Base-by-base conservation (phyloP, 2,797 vertebrate genomes). In the Gastrophryne carolinensis region DNA sequence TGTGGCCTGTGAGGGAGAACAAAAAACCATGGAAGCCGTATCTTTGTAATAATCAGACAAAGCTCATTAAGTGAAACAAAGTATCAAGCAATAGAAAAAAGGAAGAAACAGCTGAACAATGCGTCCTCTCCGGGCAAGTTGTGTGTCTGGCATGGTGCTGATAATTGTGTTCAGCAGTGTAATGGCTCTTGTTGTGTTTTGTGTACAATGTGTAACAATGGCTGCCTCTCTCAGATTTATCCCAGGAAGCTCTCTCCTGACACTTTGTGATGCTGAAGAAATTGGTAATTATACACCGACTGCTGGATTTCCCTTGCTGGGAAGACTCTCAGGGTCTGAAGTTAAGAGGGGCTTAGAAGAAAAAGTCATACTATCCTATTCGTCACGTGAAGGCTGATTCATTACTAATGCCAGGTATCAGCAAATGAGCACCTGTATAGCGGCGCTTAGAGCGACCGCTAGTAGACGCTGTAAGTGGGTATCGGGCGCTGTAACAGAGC, bases 221-320 rank as follows among this genome's bases (percentile, higher is more conserved):
- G 50, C 39, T 34, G 35, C 54, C 54, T 39, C 24, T 23, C 23
- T 35, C 9, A 30, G 15, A 27, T 41, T 26, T 65, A 47, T 65
- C 37, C 21, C 11, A 11, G 13, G 11, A 67, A 53, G 53, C 35
- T 35, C 54, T n/a, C 65, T 34, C 65, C 35, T 27, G 62, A 26
- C 23, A 27, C 27, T 19, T 49, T 27, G 12, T 19, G 15, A 8
- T 27, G 65, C 35, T 68, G 26, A 68, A 29, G 29, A 37, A 50
- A 37, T 52, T 53, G 64, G 32, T 54, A 52, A 68, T 68, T 26
- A 68, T 32, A 52, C 30, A 29, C 44, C 35, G n/a, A n/a, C n/a
- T 15, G 6, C 11, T 30, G 29, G 47, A 49, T 52, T 68, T 39
- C 39, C 30, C 49, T 34, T 24, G 3, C 10, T 54, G 49, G 37